These are phyloP conservation scores for Homarus gammarus DNA, from an alignment of 2,888 invertebrate species.

Conservation along the genomic window DNA sequence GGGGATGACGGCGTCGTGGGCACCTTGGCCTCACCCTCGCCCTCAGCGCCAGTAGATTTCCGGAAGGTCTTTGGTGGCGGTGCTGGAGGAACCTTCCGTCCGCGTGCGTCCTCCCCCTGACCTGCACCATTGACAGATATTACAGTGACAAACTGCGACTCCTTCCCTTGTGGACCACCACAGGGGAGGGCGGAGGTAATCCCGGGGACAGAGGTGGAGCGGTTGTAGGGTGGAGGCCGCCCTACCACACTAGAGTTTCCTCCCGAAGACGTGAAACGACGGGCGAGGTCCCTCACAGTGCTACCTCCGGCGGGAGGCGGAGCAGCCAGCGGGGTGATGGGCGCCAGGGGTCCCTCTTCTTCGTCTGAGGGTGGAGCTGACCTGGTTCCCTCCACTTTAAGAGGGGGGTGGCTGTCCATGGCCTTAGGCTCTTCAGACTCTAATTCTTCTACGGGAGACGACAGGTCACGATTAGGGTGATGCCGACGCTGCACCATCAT, in stretches of 20 bases:
- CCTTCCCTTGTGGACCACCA: conserved; percentile 34
- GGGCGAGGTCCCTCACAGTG: conserved; percentile 72
- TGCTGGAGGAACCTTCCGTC: conserved; percentile 79
- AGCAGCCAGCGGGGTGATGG: conserved; percentile 68
- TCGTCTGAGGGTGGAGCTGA: conserved; percentile 58
- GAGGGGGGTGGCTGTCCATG: conserved; percentile 1
- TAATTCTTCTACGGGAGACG: conserved; percentile 44
- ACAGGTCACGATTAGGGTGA: conserved; percentile 58
- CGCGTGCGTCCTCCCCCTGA: conserved; percentile 61
- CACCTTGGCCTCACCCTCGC: conserved; percentile 35
- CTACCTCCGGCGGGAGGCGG: conserved; percentile 62
- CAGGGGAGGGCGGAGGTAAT: conserved; percentile 6
- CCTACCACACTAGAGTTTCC: conserved; percentile 30
- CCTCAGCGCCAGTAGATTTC: conserved; percentile 65
- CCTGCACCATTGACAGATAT: conserved; percentile 75
- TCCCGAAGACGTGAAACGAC: conserved; percentile 72
- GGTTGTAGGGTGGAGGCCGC: conserved; percentile 54
- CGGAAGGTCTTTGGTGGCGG: conserved; percentile 79
- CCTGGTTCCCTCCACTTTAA: conserved; percentile 33
- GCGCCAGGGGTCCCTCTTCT: conserved; percentile 64
- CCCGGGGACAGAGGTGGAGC: conserved; percentile 68
- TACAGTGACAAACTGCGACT: conserved; percentile 76
- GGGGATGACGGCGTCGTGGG: conserved; percentile 47
- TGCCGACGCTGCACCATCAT: conserved; percentile 69
- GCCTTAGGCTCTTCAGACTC: background rate